These are phyloP conservation scores for Squalus acanthias DNA, from an alignment of 2,797 vertebrate species.

Conservation along the genomic window DNA sequence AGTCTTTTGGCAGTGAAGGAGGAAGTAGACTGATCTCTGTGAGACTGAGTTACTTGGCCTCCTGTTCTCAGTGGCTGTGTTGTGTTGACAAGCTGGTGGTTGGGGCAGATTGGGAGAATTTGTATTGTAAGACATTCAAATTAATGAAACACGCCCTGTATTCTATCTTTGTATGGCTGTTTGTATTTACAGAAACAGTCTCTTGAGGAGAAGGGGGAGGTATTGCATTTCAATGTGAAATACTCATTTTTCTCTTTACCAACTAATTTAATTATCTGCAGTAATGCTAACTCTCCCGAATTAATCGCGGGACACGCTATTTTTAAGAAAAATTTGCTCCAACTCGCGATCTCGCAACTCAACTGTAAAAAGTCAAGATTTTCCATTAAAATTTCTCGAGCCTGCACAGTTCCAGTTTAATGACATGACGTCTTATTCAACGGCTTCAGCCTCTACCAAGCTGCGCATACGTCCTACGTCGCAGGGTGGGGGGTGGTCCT, in stretches of 20 bases:
- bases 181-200: neutral
- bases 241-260: neutral
- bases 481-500: too few relatives aligned
- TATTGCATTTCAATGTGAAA: neutral
- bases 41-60: neutral
- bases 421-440: too few relatives aligned
- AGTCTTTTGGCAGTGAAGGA: neutral
- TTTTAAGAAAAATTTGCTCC: too few relatives aligned
- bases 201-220: neutral
- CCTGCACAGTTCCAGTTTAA: too few relatives aligned
- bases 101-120: neutral
- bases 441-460: too few relatives aligned
- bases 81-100: neutral
- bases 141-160: neutral
- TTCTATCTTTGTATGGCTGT: neutral
- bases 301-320: too few relatives aligned
- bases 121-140: neutral
- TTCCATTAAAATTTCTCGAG: too few relatives aligned
- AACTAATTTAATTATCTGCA: neutral
- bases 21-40: neutral
- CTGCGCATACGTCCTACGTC: too few relatives aligned
- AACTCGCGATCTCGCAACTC: too few relatives aligned
- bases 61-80: neutral
- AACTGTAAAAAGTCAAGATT: too few relatives aligned
- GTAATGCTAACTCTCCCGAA: too few relatives aligned